These are phyloP conservation scores for Intellagama lesueurii DNA, from an alignment of 2,797 vertebrate species.

Conservation along the genomic window DNA sequence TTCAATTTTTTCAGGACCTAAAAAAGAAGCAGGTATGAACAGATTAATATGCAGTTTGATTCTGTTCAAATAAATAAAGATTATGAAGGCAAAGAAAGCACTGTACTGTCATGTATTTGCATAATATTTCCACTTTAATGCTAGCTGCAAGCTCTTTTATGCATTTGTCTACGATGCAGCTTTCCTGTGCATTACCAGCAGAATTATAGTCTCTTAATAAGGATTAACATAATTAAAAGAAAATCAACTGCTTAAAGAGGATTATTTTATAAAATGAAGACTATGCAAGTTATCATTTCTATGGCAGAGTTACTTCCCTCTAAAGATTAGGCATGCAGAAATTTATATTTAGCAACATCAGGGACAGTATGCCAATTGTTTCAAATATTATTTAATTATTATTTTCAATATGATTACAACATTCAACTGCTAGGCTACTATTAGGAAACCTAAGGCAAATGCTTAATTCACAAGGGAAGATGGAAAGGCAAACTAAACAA, in stretches of 20 bases:
- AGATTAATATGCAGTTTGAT: not conserved
- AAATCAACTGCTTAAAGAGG: conserved; percentile 46
- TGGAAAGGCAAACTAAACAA: not conserved
- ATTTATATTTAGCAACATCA: conserved; percentile 29
- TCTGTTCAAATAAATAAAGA: conserved; percentile 5
- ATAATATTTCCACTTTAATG: conserved; percentile 31
- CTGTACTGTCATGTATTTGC: not conserved
- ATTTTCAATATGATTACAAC: conserved; percentile 25
- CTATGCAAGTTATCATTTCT: conserved; percentile 31
- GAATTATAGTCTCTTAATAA: conserved; percentile 41
- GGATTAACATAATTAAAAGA: conserved; percentile 49
- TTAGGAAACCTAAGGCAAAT: not conserved
- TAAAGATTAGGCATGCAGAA: conserved; percentile 42
- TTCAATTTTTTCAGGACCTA: conserved; percentile 87
- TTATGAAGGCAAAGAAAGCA: conserved; percentile 18
- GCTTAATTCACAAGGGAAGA: not conserved
- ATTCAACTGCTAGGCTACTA: not conserved
- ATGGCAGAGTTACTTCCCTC: not conserved
- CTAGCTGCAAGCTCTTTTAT: not conserved
- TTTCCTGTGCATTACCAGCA: conserved; percentile 2
- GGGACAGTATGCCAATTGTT: conserved; percentile 11
- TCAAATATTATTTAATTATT: conserved; percentile 30
- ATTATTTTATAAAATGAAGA: conserved; percentile 45
- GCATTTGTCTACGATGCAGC: not conserved
- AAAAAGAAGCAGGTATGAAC: conserved; percentile 54